Conservation (phyloP, 2,113 vertebrate species). For the Mustela lutreola region DNA sequence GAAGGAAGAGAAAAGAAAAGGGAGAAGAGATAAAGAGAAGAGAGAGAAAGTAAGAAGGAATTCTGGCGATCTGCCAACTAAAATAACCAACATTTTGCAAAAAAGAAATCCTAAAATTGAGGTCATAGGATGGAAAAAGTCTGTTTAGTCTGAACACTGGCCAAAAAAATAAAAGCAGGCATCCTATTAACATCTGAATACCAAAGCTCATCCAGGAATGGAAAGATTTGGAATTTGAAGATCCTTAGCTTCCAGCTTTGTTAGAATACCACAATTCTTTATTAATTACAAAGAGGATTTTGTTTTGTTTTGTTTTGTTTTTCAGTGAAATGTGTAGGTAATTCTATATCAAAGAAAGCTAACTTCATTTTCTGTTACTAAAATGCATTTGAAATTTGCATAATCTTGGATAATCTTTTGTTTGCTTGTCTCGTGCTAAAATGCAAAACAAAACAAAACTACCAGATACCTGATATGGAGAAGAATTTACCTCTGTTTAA, state of each 20-base stretch:
- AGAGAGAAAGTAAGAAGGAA: constrained; percentile 77
- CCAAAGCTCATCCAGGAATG: constrained; percentile 84
- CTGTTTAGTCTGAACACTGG: constrained; percentile 85
- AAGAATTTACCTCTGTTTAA: constrained; percentile 80
- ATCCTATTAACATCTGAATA: constrained; percentile 85
- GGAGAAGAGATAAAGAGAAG: constrained; percentile 61
- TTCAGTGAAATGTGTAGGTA: constrained; percentile 68
- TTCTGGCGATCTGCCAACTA: constrained; percentile 83
- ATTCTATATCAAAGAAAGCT: constrained; percentile 77
- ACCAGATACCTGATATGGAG: constrained; percentile 73
- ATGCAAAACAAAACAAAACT: constrained; percentile 60
- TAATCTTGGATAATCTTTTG: constrained; percentile 71
- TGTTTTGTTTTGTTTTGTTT: not conserved
- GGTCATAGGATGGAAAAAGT: constrained; percentile 89
- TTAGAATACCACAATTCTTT: constrained; percentile 65
- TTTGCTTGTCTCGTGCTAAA: constrained; percentile 79
- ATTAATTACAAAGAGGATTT: constrained; percentile 77
- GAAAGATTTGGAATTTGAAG: constrained; percentile 85
- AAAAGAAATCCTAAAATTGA: constrained; percentile 86
- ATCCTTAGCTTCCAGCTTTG: constrained; percentile 75
- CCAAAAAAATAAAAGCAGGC: constrained; percentile 65
- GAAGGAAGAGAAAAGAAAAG: not conserved
- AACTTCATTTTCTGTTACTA: constrained; percentile 67
- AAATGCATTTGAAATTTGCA: constrained; percentile 72
- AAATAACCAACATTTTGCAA: constrained; percentile 88